Conservation (phyloP, 2,113 vertebrate genomes). For the Melospiza melodia region DNA sequence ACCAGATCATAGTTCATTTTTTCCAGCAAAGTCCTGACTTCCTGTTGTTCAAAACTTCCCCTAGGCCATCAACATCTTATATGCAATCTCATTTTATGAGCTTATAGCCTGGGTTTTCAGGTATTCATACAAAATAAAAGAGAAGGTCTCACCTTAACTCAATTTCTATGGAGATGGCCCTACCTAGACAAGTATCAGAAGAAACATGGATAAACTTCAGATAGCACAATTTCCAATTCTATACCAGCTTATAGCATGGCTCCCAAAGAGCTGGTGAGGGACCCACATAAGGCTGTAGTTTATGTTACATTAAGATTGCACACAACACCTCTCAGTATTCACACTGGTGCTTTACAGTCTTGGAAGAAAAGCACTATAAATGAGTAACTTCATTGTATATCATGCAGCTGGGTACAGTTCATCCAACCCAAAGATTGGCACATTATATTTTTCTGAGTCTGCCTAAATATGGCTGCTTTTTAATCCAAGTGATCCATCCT, state of each 20-base stretch:
- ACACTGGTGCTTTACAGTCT: constrained; percentile 29
- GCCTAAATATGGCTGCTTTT: neutral
- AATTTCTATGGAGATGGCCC: neutral
- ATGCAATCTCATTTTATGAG: constrained; percentile 52
- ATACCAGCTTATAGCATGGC: neutral
- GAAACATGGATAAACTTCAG: constrained; percentile 11
- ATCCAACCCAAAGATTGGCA: neutral
- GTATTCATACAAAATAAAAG: constrained; percentile 31
- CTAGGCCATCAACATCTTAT: constrained; percentile 56
- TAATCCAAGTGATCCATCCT: neutral
- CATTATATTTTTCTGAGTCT: neutral
- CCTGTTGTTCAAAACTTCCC: constrained; percentile 38
- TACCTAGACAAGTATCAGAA: constrained; percentile 2
- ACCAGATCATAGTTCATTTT: constrained; percentile 23
- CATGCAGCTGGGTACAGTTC: constrained; percentile 41
- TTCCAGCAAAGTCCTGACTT: constrained; percentile 37
- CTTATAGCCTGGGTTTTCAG: constrained; percentile 24
- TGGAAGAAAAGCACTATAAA: constrained; percentile 48
- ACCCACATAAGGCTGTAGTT: constrained; percentile 3
- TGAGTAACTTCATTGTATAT: neutral
- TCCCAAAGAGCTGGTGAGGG: neutral
- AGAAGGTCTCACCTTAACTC: constrained; percentile 21
- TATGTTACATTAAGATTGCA: neutral
- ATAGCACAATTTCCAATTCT: neutral
- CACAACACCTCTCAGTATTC: constrained; percentile 13